phyloP scores from a whole-genome alignment of 2,113 vertebrate genomes.

The Deroptyus accipitrinus region DNA sequence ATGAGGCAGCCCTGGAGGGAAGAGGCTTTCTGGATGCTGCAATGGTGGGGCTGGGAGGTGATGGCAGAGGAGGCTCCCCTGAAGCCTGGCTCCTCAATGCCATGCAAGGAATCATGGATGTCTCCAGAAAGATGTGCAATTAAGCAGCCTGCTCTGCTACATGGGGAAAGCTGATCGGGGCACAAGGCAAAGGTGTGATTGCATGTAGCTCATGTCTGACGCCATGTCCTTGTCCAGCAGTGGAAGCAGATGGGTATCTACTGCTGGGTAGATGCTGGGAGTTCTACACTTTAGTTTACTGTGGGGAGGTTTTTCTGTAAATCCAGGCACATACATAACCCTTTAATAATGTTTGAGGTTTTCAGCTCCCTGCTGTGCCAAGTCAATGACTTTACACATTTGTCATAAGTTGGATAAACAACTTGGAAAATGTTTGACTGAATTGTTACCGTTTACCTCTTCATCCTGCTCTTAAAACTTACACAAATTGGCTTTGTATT shows the following conservation, averaged over 20 bases:
- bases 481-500: not conserved
- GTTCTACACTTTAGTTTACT: not conserved
- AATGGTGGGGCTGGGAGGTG: not conserved
- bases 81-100: not conserved
- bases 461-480: not conserved
- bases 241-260: fast-evolving
- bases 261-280: not conserved
- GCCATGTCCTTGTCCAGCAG: not conserved
- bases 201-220: not conserved
- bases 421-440: not conserved
- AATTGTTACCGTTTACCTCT: not conserved
- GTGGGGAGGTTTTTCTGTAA: not conserved
- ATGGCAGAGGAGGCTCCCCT: not conserved
- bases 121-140: not conserved
- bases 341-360: not conserved
- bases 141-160: too few species aligned
- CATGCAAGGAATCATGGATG: fast-evolving
- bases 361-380: not conserved
- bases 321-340: not conserved
- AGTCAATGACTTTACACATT: not conserved
- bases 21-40: not conserved
- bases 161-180: not conserved
- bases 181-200: not conserved
- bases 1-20: not conserved
- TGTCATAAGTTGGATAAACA: not conserved